Evolutionary conservation across 2,888 invertebrate species (phyloP).

Genomic region (Dasysyrphus albostriatus): DNA sequence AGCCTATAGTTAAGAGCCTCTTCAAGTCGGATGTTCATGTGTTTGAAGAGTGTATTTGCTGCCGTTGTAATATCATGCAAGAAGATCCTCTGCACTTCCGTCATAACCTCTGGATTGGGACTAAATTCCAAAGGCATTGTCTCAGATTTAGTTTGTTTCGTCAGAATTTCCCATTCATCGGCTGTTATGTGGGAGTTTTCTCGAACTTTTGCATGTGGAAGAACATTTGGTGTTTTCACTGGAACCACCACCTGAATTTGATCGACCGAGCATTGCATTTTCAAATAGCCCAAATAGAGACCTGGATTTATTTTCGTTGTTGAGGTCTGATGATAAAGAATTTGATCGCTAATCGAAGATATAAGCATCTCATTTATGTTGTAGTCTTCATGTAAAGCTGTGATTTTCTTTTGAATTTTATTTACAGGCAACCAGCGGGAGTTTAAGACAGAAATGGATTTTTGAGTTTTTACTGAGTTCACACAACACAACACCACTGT

Average conservation of each 20-base stretch:
- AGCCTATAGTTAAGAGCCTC: conserved; percentile 91
- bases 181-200: conserved; percentile 98
- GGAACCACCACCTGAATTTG: conserved; percentile 97
- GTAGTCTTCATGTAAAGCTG: conserved; percentile 89
- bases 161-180: conserved; percentile 98
- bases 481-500: conserved; percentile 96
- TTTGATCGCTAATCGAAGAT: conserved; percentile 93
- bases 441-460: conserved; percentile 94
- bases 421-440: conserved; percentile 96
- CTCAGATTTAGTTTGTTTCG: conserved; percentile 82
- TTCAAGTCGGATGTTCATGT: conserved; percentile 91
- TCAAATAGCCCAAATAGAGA: conserved; percentile 97
- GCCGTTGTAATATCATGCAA: conserved; percentile 91
- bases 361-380: conserved; percentile 93
- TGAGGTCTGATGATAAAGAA: conserved; percentile 88
- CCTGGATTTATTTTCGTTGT: conserved; percentile 93
- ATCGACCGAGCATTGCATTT: conserved; percentile 98
- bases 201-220: conserved; percentile 96
- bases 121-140: conserved; percentile 80
- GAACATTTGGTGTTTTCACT: conserved; percentile 95
- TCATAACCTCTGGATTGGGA: conserved; percentile 84
- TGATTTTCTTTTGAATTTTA: conserved; percentile 92
- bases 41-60: conserved; percentile 90
- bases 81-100: conserved; percentile 92
- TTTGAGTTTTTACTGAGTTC: conserved; percentile 87